Evolutionary conservation across 2,888 invertebrate genomes (phyloP), one percentile per base, ranked within the genome.

Genomic region (Melieria crassipennis): DNA sequence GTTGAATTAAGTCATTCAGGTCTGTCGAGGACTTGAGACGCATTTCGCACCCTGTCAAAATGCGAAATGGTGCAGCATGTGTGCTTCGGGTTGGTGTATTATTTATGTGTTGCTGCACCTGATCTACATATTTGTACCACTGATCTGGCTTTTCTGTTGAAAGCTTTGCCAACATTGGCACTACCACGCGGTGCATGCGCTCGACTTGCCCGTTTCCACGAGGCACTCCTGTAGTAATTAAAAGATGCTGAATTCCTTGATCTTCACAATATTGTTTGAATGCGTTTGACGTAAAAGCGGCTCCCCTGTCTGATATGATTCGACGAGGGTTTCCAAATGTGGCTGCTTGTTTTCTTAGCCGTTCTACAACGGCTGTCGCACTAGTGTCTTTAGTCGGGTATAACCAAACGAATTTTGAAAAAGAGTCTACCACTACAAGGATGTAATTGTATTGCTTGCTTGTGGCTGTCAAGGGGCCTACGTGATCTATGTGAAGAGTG

Each of bases 391-490:
- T 83, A 0, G 76, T 78, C 0, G 84, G 82, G 64, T 78, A 57
- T 4, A 57, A 57, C 57, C 57, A 57, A 57, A 77, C 76, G 75
- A 82, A 83, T 61, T 84, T 85, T 0, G 82, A 82, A 58, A 82
- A 85, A 1, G 73, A 80, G 73, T 84, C 83, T 0, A 62, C 55
- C 1, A 66, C 60, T 5, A 67, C 66, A 6, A 73, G 48, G 42
- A 75, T 69, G 52, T 73, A 65, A 10, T 75, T 75, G 48, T 74
- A 74, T n/a, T 48, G n/a, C 7, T 74, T 75, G 1, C 56, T n/a
- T 0, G 74, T 75, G 0, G 58, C 9, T n/a, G 71, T 67, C 65
- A 83, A 56, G 4, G 84, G 83, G 1, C 85, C 84, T 5, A 86
- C 52, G 57, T 86, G 85, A 55, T 85, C 84, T 5, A 61, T n/a